Conservation (phyloP, 2,888 invertebrate genomes). For the Bhutanitis thaidina region DNA sequence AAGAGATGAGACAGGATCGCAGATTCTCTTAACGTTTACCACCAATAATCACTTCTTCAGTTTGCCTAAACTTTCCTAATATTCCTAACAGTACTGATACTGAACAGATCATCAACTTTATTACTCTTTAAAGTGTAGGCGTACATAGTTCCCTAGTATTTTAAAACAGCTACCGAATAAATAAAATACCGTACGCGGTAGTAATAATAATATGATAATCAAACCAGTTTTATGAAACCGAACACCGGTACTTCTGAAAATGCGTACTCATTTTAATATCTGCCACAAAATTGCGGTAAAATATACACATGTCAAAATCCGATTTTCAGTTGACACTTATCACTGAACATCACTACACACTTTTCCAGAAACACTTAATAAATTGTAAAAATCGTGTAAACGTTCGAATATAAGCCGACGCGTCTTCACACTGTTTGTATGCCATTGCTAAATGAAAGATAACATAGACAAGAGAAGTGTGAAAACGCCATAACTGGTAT, state of each 20-base stretch:
- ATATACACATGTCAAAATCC: background rate
- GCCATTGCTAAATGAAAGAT: slow-evolving; percentile 74
- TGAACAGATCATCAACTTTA: no score
- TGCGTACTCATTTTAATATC: background rate
- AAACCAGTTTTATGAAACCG: slow-evolving; percentile 1
- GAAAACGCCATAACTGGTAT: slow-evolving; percentile 10
- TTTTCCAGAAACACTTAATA: no score
- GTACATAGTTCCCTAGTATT: no score
- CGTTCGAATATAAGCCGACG: slow-evolving; percentile 13
- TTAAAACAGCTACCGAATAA: no score
- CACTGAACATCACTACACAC: background rate
- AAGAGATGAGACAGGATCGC: no score
- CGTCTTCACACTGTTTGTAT: slow-evolving; percentile 55
- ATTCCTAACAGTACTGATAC: no score
- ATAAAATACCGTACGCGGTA: no score
- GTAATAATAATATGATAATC: background rate
- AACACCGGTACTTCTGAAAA: background rate
- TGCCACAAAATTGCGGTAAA: no score
- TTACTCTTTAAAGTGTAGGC: no score
- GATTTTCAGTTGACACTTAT: background rate
- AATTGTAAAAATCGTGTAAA: background rate
- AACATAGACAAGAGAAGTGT: slow-evolving; percentile 46
- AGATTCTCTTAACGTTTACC: no score
- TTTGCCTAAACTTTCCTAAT: no score
- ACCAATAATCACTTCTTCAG: no score